A percentile compares a stretch with the other conserved stretches of the same genome.
phyloP scores from a whole-genome alignment of 2,113 vertebrate genomes.

The Bos javanicus region DNA sequence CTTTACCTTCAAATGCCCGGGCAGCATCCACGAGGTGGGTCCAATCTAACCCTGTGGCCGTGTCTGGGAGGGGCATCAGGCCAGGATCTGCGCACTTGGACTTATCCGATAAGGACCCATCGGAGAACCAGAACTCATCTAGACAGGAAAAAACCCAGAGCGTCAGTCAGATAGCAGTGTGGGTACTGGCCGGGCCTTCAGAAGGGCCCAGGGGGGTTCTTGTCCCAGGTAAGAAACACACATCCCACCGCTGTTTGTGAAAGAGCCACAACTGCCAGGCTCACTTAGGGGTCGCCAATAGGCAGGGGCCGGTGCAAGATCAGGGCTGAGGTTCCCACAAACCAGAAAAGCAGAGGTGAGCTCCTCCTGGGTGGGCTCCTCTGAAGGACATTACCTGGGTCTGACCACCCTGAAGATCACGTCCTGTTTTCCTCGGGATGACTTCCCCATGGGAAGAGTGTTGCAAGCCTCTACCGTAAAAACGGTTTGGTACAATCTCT shows the following conservation, averaged over 20 bases:
- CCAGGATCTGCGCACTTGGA: slow-evolving; percentile 95
- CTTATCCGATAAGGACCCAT: slow-evolving; percentile 96
- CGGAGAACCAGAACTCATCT: slow-evolving; percentile 99
- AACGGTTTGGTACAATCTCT: not conserved
- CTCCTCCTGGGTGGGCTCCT: not conserved
- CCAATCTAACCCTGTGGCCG: slow-evolving; percentile 94
- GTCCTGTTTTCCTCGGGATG: not conserved
- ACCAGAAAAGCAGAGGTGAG: not conserved
- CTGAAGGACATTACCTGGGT: not conserved
- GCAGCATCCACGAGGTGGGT: slow-evolving; percentile 96
- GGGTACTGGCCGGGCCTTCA: rapidly evolving
- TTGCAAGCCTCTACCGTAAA: not conserved
- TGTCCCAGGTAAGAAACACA: not conserved
- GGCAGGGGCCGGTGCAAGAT: rapidly evolving
- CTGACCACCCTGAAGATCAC: not conserved
- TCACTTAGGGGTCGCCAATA: not conserved
- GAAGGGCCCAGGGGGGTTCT: not conserved
- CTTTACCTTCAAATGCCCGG: slow-evolving; percentile 96
- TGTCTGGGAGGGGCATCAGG: slow-evolving; percentile 96
- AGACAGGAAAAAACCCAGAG: slow-evolving; percentile 74
- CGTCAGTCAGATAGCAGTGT: not conserved
- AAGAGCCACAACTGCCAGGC: not conserved
- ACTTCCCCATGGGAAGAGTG: not conserved
- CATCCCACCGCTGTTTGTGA: rapidly evolving
- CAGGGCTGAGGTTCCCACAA: rapidly evolving